phyloP scores from a whole-genome alignment of 2,797 vertebrate genomes.

The Pipistrellus kuhlii region DNA sequence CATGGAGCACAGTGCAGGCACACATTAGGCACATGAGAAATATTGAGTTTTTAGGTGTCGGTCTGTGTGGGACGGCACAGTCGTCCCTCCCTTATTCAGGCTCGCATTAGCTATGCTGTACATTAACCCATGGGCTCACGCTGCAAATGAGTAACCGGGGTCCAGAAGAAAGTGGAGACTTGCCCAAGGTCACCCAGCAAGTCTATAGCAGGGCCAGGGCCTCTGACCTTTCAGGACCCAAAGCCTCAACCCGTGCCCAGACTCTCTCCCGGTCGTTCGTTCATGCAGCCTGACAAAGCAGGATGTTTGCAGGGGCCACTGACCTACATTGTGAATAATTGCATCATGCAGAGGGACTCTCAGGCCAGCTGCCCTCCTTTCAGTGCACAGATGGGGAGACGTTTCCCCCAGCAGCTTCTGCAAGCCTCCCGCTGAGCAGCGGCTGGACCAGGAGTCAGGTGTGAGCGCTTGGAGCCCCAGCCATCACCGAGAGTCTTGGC shows the following conservation, averaged over 20 bases:
- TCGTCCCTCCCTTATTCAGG: not conserved
- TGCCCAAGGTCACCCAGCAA: not conserved
- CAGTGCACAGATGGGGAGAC: constrained; percentile 57
- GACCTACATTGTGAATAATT: constrained; percentile 66
- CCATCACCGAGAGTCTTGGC: not conserved
- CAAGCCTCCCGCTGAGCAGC: not conserved
- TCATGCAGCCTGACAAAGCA: not conserved
- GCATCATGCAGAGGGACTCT: constrained; percentile 51
- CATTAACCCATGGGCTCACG: not conserved
- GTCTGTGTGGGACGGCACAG: not conserved
- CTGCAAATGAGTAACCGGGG: not conserved
- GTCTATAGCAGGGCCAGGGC: not conserved
- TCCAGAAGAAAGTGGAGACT: not conserved
- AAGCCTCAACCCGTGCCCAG: not conserved
- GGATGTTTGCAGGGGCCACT: constrained; percentile 45
- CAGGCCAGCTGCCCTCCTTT: constrained; percentile 65
- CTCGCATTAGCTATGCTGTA: not conserved
- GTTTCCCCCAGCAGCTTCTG: constrained; percentile 65
- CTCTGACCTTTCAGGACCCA: constrained; percentile 1
- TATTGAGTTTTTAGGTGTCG: not conserved
- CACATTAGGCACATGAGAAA: not conserved
- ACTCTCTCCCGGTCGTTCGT: not conserved
- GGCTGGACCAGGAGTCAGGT: constrained; percentile 37
- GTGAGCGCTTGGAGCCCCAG: not conserved
- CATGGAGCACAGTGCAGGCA: not conserved